Conservation (phyloP, 2,113 vertebrate genomes). For the Balaenoptera acutorostrata region DNA sequence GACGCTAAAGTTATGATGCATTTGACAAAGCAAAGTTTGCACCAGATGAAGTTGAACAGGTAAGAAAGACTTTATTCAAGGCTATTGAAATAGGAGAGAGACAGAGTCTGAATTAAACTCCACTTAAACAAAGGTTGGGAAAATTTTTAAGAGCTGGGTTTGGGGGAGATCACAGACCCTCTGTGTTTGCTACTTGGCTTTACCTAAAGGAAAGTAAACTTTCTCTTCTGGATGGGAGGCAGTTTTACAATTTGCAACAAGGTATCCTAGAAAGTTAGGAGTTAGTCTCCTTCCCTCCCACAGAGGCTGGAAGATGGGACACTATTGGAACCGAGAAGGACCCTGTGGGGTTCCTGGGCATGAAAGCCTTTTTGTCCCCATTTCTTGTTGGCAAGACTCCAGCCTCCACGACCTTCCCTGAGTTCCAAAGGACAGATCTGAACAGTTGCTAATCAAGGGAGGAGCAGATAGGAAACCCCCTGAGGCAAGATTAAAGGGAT, state of each 20-base stretch:
- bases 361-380: too few species aligned
- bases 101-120: neutral
- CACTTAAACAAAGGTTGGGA: neutral
- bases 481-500: too few species aligned
- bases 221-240: neutral
- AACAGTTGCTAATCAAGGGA: too few species aligned
- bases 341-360: too few species aligned
- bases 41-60: neutral
- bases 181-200: neutral
- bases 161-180: neutral
- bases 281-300: neutral
- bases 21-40: neutral
- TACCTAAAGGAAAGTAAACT: neutral
- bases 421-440: too few species aligned
- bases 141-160: neutral
- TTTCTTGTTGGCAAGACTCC: too few species aligned
- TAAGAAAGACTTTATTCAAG: neutral
- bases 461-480: too few species aligned
- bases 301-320: accelerated
- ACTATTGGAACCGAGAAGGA: neutral
- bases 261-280: neutral
- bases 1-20: neutral
- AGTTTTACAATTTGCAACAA: neutral
- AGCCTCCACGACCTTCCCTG: too few species aligned
- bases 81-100: neutral